Evolutionary conservation across 2,888 invertebrate species (phyloP), one percentile per base, ranked within the genome.

Genomic region (Drosophila subsilvestris): DNA sequence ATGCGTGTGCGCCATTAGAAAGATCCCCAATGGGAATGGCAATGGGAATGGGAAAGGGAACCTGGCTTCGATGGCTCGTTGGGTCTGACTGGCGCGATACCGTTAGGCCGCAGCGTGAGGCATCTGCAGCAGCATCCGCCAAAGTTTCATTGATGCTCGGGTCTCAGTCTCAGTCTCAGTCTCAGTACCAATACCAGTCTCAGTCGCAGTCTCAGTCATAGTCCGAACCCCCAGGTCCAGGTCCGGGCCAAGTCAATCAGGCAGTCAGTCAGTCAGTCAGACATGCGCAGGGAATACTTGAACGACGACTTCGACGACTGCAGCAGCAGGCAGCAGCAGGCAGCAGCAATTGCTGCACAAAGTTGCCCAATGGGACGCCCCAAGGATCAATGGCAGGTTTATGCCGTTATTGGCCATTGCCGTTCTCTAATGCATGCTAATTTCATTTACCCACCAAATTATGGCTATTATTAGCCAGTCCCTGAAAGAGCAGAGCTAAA

Each of bases 331-430:
- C n/a, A n/a, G n/a, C n/a, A n/a, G n/a, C n/a, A n/a, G n/a, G 27
- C 37, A 20, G 53, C 43, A 54, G 75, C 76, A 75, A 74, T 74
- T 79, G 70, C 76, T 48, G 68, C 58, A 62, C 60, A 47, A 62
- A 56, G 56, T 74, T 65, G 83, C 85, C 88, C 83, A 88, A 58
- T 80, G 86, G 86, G 88, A 83, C 75, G 88, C 78, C 86, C 87
- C 79, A 80, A 81, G 87, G 86, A 86, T 88, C 87, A 81, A 74
- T 75, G 76, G 69, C 87, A 75, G 85, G 88, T 88, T 80, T 85
- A 43, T 85, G 71, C 81, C 79, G 85, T 86, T 86, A 83, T 83
- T 83, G 78, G 72, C 75, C 75, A 74, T 69, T 66, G 62, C 76
- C 56, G 57, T 48, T 48, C 68, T 83, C 72, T 74, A 76, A 77